phyloP scores from a whole-genome alignment of 2,888 invertebrate genomes.

The Drosophila fungiperda region DNA sequence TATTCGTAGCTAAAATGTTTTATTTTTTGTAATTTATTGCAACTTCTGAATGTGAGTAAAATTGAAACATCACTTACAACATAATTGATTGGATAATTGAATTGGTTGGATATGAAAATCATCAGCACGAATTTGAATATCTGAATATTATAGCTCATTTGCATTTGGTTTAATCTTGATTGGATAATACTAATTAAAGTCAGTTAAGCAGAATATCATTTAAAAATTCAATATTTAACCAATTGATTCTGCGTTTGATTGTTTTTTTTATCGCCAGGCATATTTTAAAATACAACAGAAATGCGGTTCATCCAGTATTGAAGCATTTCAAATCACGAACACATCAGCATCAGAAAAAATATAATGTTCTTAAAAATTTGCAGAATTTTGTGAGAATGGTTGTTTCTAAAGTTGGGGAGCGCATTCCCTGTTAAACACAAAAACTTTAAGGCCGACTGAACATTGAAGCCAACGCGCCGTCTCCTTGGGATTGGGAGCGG shows the following conservation, averaged over 20 bases:
- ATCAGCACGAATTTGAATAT: neutral
- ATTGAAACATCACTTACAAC: neutral
- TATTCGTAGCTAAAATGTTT: neutral
- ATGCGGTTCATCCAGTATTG: slow-evolving; percentile 12
- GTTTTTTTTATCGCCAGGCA: slow-evolving; percentile 12
- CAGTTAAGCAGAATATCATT: neutral
- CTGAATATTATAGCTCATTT: neutral
- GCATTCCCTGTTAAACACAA: slow-evolving; percentile 34
- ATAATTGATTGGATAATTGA: neutral
- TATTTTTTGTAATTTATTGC: neutral
- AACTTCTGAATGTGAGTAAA: neutral
- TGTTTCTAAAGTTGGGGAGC: slow-evolving; percentile 27
- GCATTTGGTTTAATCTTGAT: slow-evolving; percentile 5
- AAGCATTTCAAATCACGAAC: slow-evolving; percentile 28
- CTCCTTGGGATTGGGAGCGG: neutral
- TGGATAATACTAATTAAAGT: neutral
- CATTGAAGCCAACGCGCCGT: neutral
- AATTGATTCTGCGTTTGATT: neutral
- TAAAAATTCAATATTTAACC: slow-evolving; percentile 5
- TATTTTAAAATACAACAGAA: slow-evolving; percentile 5
- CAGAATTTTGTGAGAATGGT: slow-evolving; percentile 33
- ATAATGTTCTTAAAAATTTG: slow-evolving; percentile 14
- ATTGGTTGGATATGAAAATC: neutral
- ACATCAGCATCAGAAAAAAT: slow-evolving; percentile 19
- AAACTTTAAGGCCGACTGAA: slow-evolving; percentile 41